Evolutionary conservation across 2,797 vertebrate genomes (phyloP), one percentile per base, ranked within the genome.

Genomic region (Echeneis naucrates): DNA sequence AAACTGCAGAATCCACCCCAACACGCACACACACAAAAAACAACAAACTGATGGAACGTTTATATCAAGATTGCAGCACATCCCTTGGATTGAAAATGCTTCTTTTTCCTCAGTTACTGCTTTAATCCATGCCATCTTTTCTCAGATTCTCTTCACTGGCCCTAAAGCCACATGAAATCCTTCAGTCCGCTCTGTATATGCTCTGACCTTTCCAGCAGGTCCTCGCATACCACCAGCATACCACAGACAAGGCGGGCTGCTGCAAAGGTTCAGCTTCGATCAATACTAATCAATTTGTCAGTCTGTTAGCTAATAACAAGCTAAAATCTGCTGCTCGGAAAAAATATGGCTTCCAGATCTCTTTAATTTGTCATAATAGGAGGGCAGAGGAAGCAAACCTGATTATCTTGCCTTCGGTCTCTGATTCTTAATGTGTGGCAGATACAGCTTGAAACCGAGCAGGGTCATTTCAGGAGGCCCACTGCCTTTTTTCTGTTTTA

Each of bases 301-400:
- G 93, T 94, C 92, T 93, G 93, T 94, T 95, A 93, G 92, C 88
- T 93, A 93, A 94, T 93, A 92, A 94, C 91, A 93, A 93, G 92
- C 91, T 87, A 84, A 87, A 88, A 92, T 81, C 84, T 52, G 69
- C 84, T 90, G 86, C 88, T 91, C 33, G 63, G 84, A 93, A 93
- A 93, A 93, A 93, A 91, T 86, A 88, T 86, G 92, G 85, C 91
- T 92, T 88, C 92, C 91, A 94, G 93, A 92, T 89, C 89, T 92
- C 89, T 94, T 94, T 95, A 93, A 94, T 95, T 94, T 95, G 92
- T 95, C 89, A 95, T 94, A 95, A 95, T 93, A 92, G 84, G 86
- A 86, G 81, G 89, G 74, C 87, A 89, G 85, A 88, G 92, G 88
- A 92, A 88, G 83, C 74, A 90, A 94, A 94, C 86, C 61, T 72